phyloP scores from a whole-genome alignment of 2,797 vertebrate species.

The Phataginus tetradactyla region DNA sequence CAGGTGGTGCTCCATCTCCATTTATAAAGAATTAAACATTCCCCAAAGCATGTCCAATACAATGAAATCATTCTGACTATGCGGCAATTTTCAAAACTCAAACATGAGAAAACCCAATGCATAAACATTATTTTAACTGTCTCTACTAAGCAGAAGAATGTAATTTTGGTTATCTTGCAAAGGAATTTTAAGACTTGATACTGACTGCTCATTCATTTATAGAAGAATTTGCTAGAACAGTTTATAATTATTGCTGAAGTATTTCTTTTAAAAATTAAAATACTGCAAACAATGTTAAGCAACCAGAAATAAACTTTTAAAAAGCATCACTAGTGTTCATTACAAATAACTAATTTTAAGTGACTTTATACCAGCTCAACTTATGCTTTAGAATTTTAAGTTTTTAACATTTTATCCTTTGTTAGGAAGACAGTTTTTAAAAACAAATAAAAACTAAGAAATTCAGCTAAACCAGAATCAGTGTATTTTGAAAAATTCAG shows the following conservation, averaged over 20 bases:
- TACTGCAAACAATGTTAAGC: neutral
- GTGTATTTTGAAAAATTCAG: neutral
- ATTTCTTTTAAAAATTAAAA: conserved; percentile 5
- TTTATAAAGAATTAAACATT: conserved; percentile 37
- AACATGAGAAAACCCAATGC: conserved; percentile 24
- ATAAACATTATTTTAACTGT: conserved; percentile 30
- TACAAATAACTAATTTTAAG: conserved; percentile 46
- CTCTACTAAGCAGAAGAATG: neutral
- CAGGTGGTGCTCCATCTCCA: conserved; percentile 75
- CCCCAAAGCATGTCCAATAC: neutral
- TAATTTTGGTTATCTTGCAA: conserved; percentile 11
- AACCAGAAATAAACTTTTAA: conserved; percentile 24
- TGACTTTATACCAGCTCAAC: neutral
- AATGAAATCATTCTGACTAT: conserved; percentile 11
- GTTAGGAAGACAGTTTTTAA: neutral
- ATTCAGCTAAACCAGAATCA: neutral
- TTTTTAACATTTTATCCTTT: neutral
- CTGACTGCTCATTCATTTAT: neutral
- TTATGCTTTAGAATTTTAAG: neutral
- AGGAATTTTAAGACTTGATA: conserved; percentile 38
- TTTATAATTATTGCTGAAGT: neutral
- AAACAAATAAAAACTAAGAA: conserved; percentile 9
- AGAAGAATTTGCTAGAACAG: neutral
- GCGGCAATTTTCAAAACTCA: conserved; percentile 18
- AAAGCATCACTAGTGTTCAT: neutral